These are phyloP conservation scores for Trachelus troglodyta DNA, from an alignment of 2,888 invertebrate genomes.

Conservation along the genomic window DNA sequence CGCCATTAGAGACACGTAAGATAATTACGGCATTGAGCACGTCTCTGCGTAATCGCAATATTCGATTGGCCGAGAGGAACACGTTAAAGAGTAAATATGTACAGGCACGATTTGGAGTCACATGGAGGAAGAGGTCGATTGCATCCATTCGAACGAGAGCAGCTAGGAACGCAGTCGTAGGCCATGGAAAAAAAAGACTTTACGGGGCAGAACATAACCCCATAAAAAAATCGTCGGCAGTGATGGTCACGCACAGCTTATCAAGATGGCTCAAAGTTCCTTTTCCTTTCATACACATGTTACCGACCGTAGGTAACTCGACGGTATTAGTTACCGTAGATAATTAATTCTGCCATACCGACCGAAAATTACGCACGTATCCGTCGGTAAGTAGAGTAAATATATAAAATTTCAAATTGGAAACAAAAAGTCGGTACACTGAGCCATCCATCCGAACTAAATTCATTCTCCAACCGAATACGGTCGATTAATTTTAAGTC, in stretches of 20 bases:
- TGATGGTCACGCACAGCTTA: background rate
- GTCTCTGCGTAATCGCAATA: background rate
- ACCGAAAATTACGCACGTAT: background rate
- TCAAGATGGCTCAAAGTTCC: background rate
- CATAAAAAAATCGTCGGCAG: background rate
- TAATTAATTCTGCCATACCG: background rate
- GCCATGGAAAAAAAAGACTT: background rate
- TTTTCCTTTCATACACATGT: background rate
- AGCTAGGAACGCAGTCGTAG: background rate
- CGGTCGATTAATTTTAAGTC: background rate
- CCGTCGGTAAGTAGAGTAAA: slow-evolving; percentile 3
- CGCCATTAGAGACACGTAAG: background rate
- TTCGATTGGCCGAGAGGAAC: slow-evolving; percentile 6
- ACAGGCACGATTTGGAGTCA: slow-evolving; percentile 18
- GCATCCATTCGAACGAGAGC: background rate
- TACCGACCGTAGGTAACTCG: background rate
- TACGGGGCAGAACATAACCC: background rate
- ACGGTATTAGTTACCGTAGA: background rate
- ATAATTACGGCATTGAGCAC: background rate
- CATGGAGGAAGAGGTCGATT: background rate
- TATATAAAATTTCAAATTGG: too few relatives aligned
- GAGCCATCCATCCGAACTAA: background rate
- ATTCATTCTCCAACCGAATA: background rate
- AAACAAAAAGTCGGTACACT: background rate
- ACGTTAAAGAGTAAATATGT: slow-evolving; percentile 16